A percentile compares a stretch with the other conserved stretches of the same genome.
phyloP scores from a whole-genome alignment of 2,113 vertebrate species.

The Lota lota region DNA sequence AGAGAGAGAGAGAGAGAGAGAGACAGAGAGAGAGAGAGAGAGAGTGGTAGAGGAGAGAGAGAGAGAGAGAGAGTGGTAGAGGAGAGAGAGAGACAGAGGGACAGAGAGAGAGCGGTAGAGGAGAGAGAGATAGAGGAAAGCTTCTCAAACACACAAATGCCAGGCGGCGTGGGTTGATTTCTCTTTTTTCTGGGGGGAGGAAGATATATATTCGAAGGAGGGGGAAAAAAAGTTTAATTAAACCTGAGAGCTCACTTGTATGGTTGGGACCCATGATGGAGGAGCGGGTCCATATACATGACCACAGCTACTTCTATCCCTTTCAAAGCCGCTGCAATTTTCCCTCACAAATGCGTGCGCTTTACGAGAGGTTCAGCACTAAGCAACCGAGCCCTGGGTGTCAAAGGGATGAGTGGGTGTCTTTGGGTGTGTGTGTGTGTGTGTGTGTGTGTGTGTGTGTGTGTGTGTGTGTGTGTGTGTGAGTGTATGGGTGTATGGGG shows the following conservation, averaged over 20 bases:
- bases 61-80: no score
- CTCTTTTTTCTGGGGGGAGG: slow-evolving; percentile 20
- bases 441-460: slow-evolving; percentile 38
- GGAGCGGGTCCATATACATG: slow-evolving; percentile 45
- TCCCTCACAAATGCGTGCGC: slow-evolving; percentile 57
- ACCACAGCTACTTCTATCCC: slow-evolving; percentile 47
- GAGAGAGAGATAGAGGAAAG: slow-evolving; percentile 23
- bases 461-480: slow-evolving; percentile 37
- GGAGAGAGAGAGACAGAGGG: slow-evolving; percentile 23
- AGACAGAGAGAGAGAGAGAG: background rate
- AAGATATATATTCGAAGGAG: slow-evolving; percentile 60
- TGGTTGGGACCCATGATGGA: slow-evolving; percentile 43
- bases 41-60: slow-evolving; percentile 44
- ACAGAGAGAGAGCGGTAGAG: no score
- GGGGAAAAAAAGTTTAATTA: slow-evolving; percentile 75
- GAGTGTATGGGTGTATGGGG: slow-evolving; percentile 38
- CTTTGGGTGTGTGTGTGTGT: slow-evolving; percentile 50
- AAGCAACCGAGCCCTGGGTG: slow-evolving; percentile 45
- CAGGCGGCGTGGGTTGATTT: slow-evolving; percentile 58
- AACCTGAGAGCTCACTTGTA: slow-evolving; percentile 71
- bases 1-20: no score
- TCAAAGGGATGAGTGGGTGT: slow-evolving; percentile 61
- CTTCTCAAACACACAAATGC: slow-evolving; percentile 69
- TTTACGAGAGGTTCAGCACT: slow-evolving; percentile 50
- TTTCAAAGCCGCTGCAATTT: slow-evolving; percentile 58